Evolutionary conservation across 2,797 vertebrate species (phyloP).

Genomic region (Semotilus atromaculatus): DNA sequence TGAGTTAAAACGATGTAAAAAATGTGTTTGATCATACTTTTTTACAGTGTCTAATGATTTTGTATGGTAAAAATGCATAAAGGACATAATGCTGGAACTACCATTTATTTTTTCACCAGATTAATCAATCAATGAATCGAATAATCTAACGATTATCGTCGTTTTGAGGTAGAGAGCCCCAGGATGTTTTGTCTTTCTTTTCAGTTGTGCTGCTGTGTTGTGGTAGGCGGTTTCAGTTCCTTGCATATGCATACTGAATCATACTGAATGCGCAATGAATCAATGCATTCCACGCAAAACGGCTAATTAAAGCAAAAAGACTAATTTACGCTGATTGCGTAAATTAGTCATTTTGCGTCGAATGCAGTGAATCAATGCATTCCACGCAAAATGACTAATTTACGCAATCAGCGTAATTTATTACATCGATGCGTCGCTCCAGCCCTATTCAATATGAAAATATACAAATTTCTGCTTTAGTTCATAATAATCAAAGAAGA

Average conservation of each 20-base stretch:
- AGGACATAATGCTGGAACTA: not conserved
- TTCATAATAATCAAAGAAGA: conserved; percentile 34
- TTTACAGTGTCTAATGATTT: not conserved
- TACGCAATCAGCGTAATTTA: not conserved
- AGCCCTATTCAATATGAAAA: no score
- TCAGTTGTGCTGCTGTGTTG: not conserved
- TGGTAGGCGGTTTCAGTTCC: no score
- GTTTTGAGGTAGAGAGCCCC: not conserved
- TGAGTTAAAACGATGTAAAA: no score
- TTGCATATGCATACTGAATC: no score
- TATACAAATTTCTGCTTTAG: not conserved
- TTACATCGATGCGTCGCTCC: not conserved
- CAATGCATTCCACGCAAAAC: no score
- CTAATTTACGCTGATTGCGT: no score
- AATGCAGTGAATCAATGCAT: not conserved
- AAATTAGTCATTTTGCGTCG: no score
- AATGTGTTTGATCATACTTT: no score
- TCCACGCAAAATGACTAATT: not conserved
- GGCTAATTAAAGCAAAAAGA: no score
- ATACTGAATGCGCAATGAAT: no score
- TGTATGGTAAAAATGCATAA: not conserved
- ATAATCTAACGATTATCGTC: not conserved
- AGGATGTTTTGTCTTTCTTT: not conserved
- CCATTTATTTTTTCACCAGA: not conserved
- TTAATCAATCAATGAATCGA: not conserved